Evolutionary conservation across 2,797 vertebrate genomes (phyloP), one percentile per base, ranked within the genome.

Genomic region (Periparus ater): DNA sequence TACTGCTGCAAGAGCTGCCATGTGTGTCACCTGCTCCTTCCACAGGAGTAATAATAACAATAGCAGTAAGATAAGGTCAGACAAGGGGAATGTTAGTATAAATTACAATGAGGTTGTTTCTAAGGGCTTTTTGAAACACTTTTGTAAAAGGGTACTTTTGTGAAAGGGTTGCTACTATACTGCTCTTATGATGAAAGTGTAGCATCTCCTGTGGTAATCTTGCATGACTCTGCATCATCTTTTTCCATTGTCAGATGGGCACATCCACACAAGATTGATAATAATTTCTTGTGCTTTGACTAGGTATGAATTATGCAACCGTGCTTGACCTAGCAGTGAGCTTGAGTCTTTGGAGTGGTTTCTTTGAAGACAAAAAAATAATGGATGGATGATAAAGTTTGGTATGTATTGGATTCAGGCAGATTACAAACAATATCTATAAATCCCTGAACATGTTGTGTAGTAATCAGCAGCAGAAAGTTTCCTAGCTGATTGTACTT

Each of bases 41-140:
- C 9, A 1, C 0, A 2, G 42, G 20, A 42, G 16, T 22, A 48
- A 60, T n/a, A 30, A 79, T 66, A 68, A 65, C 0, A 1, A n/a
- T n/a, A 42, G 54, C 20, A 65, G n/a, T 61, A 36, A 80, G 65
- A 63, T 40, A 65, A 54, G 10, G 44, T 78, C 51, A 70, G 79
- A 9, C 30, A 23, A 68, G 40, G 44, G n/a, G 25, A 42, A 58
- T 51, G 17, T 58, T 58, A 81, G 21, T 15, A 21, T 65, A 72
- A 89, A 80, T 23, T 26, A 32, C 54, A 58, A 25, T 54, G 57
- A 10, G 20, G 4, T 27, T 78, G 36, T 65, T 75, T 51, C 50
- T 27, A 55, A 65, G 36, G 36, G 27, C 20, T 63, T 82, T 68
- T 36, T 36, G 42, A 71, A 89, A 51, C 38, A 48, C 19, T 1